A percentile compares a stretch with the other conserved stretches of the same genome.
phyloP scores from a whole-genome alignment of 2,113 vertebrate species.

The Tachysurus fulvidraco region DNA sequence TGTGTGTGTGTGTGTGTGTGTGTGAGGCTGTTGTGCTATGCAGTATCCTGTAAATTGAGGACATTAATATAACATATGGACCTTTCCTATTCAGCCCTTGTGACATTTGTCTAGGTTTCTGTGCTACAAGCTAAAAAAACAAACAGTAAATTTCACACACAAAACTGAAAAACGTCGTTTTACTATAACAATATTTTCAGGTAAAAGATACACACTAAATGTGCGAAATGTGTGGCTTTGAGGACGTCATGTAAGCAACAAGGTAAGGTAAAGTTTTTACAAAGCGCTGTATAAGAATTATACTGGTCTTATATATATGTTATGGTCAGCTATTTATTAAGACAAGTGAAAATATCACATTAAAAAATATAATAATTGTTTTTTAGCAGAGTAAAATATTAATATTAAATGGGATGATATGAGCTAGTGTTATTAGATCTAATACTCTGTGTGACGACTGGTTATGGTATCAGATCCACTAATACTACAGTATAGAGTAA shows the following conservation, averaged over 20 bases:
- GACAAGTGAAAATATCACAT: not conserved
- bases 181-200: not conserved
- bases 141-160: not conserved
- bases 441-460: too few species aligned
- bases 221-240: not conserved
- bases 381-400: not conserved
- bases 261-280: not conserved
- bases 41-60: conserved; percentile 35
- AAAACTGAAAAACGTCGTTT: not conserved
- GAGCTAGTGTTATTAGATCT: too few species aligned
- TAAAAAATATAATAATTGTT: not conserved
- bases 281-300: not conserved
- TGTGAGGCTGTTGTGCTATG: conserved; percentile 23
- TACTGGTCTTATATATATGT: not conserved
- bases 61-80: conserved; percentile 30
- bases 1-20: not conserved
- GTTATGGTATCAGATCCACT: not conserved
- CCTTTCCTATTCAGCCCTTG: not conserved
- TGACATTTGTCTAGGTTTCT: not conserved
- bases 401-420: not conserved
- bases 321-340: not conserved
- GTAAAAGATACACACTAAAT: not conserved
- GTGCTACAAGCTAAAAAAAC: conserved; percentile 23
- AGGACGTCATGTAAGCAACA: not conserved
- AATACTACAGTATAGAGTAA: not conserved